Evolutionary conservation across 1,140 invertebrate species (phyloP).

Genomic region (Magallana angulata): DNA sequence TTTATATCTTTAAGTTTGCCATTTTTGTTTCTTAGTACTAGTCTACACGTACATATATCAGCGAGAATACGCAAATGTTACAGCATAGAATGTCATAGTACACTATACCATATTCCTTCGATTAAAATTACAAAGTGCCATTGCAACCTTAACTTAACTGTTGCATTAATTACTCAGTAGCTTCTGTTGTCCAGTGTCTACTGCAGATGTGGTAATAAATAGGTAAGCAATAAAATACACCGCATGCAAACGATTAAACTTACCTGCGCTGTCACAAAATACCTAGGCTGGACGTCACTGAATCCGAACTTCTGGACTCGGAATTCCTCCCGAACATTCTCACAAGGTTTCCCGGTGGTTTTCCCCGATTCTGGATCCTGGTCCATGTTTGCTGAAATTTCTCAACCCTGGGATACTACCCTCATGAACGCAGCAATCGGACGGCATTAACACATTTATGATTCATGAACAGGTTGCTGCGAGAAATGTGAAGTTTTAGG

Average conservation of each 20-base stretch:
- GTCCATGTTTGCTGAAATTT: not conserved
- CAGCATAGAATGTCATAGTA: too few relatives aligned
- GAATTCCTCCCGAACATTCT: not conserved
- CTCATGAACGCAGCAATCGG: not conserved
- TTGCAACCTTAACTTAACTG: too few relatives aligned
- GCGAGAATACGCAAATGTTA: too few relatives aligned
- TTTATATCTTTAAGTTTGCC: too few relatives aligned
- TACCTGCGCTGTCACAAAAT: constrained; percentile 15
- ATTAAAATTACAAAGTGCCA: too few relatives aligned
- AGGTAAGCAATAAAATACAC: too few relatives aligned
- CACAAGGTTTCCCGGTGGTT: not conserved
- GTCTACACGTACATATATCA: too few relatives aligned
- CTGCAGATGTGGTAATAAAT: too few relatives aligned
- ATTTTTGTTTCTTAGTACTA: too few relatives aligned
- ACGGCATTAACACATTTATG: not conserved
- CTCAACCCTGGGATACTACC: not conserved
- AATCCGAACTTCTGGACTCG: not conserved
- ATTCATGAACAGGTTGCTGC: not conserved
- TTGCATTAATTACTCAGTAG: too few relatives aligned
- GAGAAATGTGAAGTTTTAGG: not conserved
- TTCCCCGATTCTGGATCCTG: not conserved
- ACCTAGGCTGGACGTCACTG: not conserved
- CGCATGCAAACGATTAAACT: not conserved
- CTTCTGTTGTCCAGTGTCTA: too few relatives aligned
- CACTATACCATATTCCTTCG: too few relatives aligned